Conservation (phyloP, 2,888 invertebrate genomes). For the Macrophya annulata region DNA sequence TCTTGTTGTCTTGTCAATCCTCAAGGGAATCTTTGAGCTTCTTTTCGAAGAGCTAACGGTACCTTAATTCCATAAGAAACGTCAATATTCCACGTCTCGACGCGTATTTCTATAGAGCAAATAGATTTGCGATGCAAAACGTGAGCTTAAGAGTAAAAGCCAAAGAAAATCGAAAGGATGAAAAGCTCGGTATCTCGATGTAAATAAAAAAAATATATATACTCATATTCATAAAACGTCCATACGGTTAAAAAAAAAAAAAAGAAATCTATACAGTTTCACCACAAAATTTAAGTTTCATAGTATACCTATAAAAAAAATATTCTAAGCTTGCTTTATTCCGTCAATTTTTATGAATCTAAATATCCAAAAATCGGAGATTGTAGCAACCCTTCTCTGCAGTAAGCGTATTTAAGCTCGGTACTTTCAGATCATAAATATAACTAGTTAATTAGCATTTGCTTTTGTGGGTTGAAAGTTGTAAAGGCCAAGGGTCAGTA, state of each 20-base stretch:
- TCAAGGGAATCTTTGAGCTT: constrained; percentile 38
- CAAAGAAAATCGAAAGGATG: neutral
- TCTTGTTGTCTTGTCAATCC: constrained; percentile 39
- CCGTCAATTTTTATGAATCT: neutral
- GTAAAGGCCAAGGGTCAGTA: neutral
- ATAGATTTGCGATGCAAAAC: constrained; percentile 46
- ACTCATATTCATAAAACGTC: neutral
- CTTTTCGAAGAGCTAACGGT: constrained; percentile 9
- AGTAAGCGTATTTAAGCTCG: neutral
- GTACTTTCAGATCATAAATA: neutral
- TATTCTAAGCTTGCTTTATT: neutral
- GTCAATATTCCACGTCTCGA: constrained; percentile 47
- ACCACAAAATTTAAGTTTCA: neutral
- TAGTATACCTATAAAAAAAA: neutral
- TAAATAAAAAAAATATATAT: neutral
- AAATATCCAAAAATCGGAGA: neutral
- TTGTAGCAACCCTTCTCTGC: neutral
- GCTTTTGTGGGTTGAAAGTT: neutral
- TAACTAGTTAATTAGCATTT: neutral
- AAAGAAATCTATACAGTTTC: neutral
- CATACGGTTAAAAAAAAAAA: neutral
- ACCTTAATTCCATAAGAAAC: constrained; percentile 40
- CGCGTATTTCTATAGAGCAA: constrained; percentile 42
- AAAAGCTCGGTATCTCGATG: neutral
- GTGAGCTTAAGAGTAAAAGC: constrained; percentile 33